These are phyloP conservation scores for Hippocampus comes DNA, from an alignment of 2,113 vertebrate genomes.

Conservation along the genomic window DNA sequence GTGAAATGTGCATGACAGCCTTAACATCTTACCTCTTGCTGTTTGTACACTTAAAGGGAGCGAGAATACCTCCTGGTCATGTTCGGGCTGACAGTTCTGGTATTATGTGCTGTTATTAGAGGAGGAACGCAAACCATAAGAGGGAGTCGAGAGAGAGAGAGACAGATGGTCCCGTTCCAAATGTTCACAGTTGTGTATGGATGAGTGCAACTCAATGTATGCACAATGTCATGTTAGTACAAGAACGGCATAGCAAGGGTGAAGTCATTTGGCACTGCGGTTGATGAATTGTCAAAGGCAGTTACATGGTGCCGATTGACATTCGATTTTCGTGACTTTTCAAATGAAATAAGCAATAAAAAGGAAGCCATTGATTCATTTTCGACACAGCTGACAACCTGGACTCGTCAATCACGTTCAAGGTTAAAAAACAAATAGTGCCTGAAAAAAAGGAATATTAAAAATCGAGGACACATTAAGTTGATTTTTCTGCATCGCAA, in stretches of 20 bases:
- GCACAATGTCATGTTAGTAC: not conserved
- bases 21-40: constrained; percentile 10
- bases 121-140: constrained; percentile 41
- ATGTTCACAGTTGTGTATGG: constrained; percentile 19
- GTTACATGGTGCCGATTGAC: not conserved
- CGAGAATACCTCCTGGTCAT: constrained; percentile 29
- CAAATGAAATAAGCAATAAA: not conserved
- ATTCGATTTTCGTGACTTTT: not conserved
- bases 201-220: not conserved
- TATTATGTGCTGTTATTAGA: constrained; percentile 43
- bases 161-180: constrained; percentile 48
- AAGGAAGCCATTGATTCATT: too few species aligned
- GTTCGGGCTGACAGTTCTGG: constrained; percentile 36
- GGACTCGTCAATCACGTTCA: not conserved
- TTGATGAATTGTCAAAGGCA: not conserved
- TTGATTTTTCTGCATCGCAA: too few species aligned
- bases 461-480: not conserved
- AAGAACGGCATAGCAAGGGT: not conserved
- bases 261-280: not conserved
- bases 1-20: constrained; percentile 12
- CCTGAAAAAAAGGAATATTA: not conserved
- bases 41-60: constrained; percentile 17
- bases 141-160: constrained; percentile 5
- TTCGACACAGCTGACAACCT: not conserved
- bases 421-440: not conserved